These are phyloP conservation scores for Clepsis dumicolana DNA, from an alignment of 2,888 invertebrate genomes.

Conservation along the genomic window DNA sequence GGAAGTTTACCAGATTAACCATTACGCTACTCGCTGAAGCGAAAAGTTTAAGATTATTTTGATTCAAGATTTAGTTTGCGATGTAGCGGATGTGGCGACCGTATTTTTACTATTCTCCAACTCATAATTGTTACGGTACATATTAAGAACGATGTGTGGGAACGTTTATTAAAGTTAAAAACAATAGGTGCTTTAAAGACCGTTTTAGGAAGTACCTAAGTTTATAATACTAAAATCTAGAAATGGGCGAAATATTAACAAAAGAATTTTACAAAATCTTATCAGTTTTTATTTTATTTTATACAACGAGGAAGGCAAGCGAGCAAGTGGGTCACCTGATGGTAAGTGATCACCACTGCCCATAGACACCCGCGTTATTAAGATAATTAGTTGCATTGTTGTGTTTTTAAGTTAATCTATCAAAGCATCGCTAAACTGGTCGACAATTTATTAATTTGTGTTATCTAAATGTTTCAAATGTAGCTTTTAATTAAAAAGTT, in stretches of 20 bases:
- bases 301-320: too few relatives aligned
- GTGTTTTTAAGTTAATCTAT: too few relatives aligned
- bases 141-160: conserved; percentile 18
- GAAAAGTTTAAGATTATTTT: conserved; percentile 25
- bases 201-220: too few relatives aligned
- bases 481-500: too few relatives aligned
- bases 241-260: background rate
- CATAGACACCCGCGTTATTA: too few relatives aligned
- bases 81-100: conserved; percentile 14
- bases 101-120: conserved; percentile 1
- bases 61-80: conserved; percentile 25
- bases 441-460: too few relatives aligned
- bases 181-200: conserved; percentile 7
- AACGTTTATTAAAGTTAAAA: conserved; percentile 1
- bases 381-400: background rate
- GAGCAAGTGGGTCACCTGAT: too few relatives aligned
- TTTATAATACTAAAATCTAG: background rate
- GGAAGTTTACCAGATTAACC: conserved; percentile 36
- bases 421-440: too few relatives aligned
- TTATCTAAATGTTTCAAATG: too few relatives aligned
- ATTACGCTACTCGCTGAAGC: conserved; percentile 28
- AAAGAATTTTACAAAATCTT: background rate
- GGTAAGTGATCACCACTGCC: too few relatives aligned
- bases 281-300: too few relatives aligned
- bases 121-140: conserved; percentile 14